A percentile compares a stretch with the other conserved stretches of the same genome.
These are phyloP conservation scores for Abscondita cerata DNA, from an alignment of 2,888 invertebrate genomes.

Conservation along the genomic window DNA sequence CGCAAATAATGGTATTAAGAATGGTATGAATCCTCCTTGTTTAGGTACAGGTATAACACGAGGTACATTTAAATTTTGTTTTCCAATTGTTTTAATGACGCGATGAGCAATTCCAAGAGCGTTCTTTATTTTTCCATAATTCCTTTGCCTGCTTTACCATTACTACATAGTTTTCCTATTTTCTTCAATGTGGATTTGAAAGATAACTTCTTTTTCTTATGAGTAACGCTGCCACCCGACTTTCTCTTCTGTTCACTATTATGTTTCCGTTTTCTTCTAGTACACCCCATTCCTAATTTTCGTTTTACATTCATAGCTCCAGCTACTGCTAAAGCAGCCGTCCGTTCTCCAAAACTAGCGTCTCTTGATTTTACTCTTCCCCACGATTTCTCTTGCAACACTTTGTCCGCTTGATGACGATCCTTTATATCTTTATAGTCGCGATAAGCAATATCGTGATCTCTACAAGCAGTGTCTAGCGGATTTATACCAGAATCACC, in stretches of 20 bases:
- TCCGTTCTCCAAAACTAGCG: slow-evolving; percentile 46
- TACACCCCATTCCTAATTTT: not conserved
- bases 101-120: too few relatives aligned
- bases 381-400: slow-evolving; percentile 47
- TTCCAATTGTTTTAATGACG: slow-evolving; percentile 27
- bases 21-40: slow-evolving; percentile 48
- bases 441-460: slow-evolving; percentile 50
- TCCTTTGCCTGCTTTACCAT: too few relatives aligned
- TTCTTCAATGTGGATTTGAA: too few relatives aligned
- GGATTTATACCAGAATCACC: slow-evolving; percentile 49
- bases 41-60: slow-evolving; percentile 49
- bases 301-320: slow-evolving; percentile 44
- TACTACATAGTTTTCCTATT: too few relatives aligned
- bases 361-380: slow-evolving; percentile 45
- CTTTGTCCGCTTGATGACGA: slow-evolving; percentile 50
- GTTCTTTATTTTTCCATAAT: too few relatives aligned
- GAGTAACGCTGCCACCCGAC: too few relatives aligned
- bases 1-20: slow-evolving; percentile 51
- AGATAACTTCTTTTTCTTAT: too few relatives aligned
- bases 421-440: slow-evolving; percentile 32
- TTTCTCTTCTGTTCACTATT: too few relatives aligned
- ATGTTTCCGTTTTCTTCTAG: too few relatives aligned
- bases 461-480: slow-evolving; percentile 48
- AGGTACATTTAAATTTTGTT: not conserved
- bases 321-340: slow-evolving; percentile 44